These are phyloP conservation scores for Heliconius melpomene DNA, from an alignment of 1,140 invertebrate genomes.

Conservation along the genomic window DNA sequence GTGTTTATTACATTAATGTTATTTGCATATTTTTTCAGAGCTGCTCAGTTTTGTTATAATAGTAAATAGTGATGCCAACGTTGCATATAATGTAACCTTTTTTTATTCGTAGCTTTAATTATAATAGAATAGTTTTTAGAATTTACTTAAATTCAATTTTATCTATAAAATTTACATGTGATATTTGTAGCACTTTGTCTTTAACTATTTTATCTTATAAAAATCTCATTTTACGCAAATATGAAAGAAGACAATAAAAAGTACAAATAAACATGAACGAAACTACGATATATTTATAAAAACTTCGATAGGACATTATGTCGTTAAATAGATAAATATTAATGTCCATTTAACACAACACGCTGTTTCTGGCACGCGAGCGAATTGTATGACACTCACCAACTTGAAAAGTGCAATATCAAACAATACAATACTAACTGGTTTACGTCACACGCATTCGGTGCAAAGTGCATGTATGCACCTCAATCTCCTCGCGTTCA, in stretches of 20 bases:
- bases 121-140: no score
- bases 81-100: no score
- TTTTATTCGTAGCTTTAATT: no score
- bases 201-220: no score
- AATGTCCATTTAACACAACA: conserved; percentile 3
- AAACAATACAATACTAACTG: conserved; percentile 71
- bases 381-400: conserved; percentile 44
- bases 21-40: background rate
- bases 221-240: no score
- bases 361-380: conserved; percentile 9
- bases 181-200: no score
- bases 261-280: background rate
- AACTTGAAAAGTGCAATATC: conserved; percentile 56
- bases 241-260: background rate
- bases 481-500: conserved; percentile 68
- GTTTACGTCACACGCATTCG: conserved; percentile 72
- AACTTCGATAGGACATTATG: background rate
- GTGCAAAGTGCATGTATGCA: conserved; percentile 80
- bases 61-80: background rate
- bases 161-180: no score
- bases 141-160: no score
- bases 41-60: background rate
- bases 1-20: background rate
- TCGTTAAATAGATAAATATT: conserved; percentile 3
- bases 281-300: background rate